A percentile compares a stretch with the other conserved stretches of the same genome.
Evolutionary conservation across 2,797 vertebrate genomes (phyloP).

Genomic region (Cirrhinus molitorella): DNA sequence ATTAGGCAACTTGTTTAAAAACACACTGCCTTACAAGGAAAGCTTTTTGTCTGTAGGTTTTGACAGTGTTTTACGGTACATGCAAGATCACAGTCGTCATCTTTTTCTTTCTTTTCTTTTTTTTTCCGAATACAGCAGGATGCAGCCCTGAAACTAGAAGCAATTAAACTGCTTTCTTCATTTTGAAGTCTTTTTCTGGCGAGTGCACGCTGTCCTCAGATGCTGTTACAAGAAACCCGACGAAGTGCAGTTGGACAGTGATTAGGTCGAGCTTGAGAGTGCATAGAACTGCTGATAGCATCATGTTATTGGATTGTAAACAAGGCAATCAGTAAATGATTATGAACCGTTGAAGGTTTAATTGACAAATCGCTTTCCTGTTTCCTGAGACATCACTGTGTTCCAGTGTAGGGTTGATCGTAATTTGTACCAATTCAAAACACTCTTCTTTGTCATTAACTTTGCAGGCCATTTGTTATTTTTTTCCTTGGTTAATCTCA

Average conservation of each 20-base stretch:
- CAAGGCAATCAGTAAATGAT: constrained; percentile 25
- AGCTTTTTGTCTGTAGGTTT: background rate
- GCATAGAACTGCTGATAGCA: constrained; percentile 17
- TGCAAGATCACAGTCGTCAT: too few relatives aligned
- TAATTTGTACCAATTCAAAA: background rate
- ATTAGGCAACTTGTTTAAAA: constrained; percentile 6
- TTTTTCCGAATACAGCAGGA: background rate
- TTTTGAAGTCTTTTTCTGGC: constrained; percentile 20
- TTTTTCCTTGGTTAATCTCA: background rate
- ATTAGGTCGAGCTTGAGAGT: constrained; percentile 18
- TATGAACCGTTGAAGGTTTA: constrained; percentile 13
- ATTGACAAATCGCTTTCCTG: constrained; percentile 34
- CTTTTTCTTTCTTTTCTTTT: background rate
- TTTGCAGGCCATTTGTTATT: background rate
- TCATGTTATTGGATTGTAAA: constrained; percentile 27
- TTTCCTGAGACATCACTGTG: background rate
- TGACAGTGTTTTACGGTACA: background rate
- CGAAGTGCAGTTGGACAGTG: constrained; percentile 17
- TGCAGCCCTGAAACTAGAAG: constrained; percentile 8
- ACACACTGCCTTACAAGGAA: background rate
- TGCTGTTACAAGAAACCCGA: constrained; percentile 1
- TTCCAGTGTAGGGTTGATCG: background rate
- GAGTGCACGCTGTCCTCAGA: background rate
- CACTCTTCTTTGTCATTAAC: background rate
- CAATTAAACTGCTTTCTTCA: constrained; percentile 18